Evolutionary conservation across 92 coral and sea anemone species (phyloP).

Genomic region (Porites lobata): DNA sequence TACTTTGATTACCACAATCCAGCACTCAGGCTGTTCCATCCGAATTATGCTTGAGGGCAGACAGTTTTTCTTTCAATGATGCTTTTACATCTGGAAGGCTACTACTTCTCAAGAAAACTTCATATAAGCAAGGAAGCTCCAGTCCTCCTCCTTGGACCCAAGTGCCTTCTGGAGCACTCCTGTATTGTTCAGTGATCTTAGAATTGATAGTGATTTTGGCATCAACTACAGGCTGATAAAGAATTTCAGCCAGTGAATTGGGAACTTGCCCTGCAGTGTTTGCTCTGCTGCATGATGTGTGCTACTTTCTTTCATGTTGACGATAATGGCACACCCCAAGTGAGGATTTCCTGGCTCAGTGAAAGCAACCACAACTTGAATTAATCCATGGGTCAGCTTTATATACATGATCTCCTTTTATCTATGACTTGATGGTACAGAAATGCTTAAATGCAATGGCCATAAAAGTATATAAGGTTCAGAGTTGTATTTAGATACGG

Average conservation of each 20-base stretch:
- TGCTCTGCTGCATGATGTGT: constrained; percentile 1
- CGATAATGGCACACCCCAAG: background rate
- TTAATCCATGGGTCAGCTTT: too few species aligned
- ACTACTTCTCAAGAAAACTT: background rate
- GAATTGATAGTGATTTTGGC: constrained; percentile 25
- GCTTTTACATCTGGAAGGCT: constrained; percentile 11
- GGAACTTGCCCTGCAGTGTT: too few species aligned
- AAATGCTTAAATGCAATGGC: constrained; percentile 35
- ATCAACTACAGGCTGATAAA: constrained; percentile 45
- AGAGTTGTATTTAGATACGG: constrained; percentile 10
- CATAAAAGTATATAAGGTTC: constrained; percentile 15
- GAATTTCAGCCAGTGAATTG: constrained; percentile 5
- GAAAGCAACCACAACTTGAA: background rate
- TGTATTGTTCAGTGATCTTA: constrained; percentile 35
- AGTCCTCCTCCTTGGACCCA: constrained; percentile 47
- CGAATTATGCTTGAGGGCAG: constrained; percentile 49
- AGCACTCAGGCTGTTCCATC: constrained; percentile 59
- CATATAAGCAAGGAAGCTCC: background rate
- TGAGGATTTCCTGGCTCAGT: background rate
- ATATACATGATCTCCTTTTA: constrained; percentile 51
- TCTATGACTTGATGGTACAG: constrained; percentile 38
- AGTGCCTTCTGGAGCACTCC: constrained; percentile 35
- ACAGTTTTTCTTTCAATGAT: constrained; percentile 47
- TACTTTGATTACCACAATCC: background rate
- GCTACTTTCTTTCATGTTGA: constrained; percentile 36